Evolutionary conservation across 2,888 invertebrate species (phyloP).

Genomic region (Vesta saturnalis): DNA sequence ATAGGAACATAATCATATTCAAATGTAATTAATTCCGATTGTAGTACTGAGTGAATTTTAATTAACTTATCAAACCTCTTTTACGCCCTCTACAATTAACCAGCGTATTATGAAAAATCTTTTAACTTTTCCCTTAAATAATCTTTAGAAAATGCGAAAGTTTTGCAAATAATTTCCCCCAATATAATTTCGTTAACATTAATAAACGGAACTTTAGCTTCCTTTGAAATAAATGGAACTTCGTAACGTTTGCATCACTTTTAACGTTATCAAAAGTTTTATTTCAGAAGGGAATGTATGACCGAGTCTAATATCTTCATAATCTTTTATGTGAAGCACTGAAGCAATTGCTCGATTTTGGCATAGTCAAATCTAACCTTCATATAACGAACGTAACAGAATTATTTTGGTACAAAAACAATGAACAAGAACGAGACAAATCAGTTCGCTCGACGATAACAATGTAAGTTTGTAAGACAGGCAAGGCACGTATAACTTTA

Average conservation of each 20-base stretch:
- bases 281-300: neutral
- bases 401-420: conserved; percentile 15
- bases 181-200: conserved; percentile 32
- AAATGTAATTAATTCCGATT: conserved; percentile 48
- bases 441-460: conserved; percentile 45
- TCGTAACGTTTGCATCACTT: conserved; percentile 16
- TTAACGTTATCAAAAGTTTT: conserved; percentile 6
- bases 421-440: conserved; percentile 33
- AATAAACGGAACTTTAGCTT: conserved; percentile 25
- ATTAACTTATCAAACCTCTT: conserved; percentile 42
- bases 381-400: neutral
- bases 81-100: conserved; percentile 38
- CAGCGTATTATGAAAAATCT: conserved; percentile 40
- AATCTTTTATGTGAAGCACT: neutral
- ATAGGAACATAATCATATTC: conserved; percentile 45
- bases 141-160: conserved; percentile 30
- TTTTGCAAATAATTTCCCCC: conserved; percentile 39
- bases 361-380: neutral
- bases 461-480: conserved; percentile 43
- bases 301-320: neutral
- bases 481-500: conserved; percentile 56
- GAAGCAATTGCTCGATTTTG: conserved; percentile 2
- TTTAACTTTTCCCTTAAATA: conserved; percentile 31
- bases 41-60: conserved; percentile 46
- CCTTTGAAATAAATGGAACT: conserved; percentile 17